These are phyloP conservation scores for Trichogramma pretiosum DNA, from an alignment of 1,140 invertebrate species.

Conservation along the genomic window DNA sequence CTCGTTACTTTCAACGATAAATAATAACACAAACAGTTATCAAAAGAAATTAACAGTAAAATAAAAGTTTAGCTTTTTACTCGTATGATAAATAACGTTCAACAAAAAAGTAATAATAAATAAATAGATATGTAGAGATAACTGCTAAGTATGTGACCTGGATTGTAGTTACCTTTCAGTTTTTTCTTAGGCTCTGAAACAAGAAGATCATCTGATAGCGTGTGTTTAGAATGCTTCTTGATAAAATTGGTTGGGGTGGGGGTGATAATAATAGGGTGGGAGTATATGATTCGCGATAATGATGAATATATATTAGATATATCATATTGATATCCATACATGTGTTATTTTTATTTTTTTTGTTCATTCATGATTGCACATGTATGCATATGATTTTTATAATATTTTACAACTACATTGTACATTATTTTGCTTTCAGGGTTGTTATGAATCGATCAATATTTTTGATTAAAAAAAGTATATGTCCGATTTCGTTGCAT, in stretches of 20 bases:
- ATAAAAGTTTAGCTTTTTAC: slow-evolving; percentile 29
- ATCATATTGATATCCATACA: no score
- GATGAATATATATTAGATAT: no score
- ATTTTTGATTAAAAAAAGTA: no score
- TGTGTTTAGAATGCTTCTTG: slow-evolving; percentile 44
- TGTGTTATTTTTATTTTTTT: no score
- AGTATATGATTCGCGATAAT: slow-evolving; percentile 16
- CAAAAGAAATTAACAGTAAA: slow-evolving; percentile 23
- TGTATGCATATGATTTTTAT: no score
- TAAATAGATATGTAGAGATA: slow-evolving; percentile 16
- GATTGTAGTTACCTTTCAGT: slow-evolving; percentile 55
- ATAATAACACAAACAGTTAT: slow-evolving; percentile 29
- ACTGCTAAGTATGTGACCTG: slow-evolving; percentile 28
- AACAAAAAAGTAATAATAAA: slow-evolving; percentile 15
- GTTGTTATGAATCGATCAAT: no score
- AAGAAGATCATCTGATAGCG: slow-evolving; percentile 49
- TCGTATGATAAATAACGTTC: slow-evolving; percentile 30
- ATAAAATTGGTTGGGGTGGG: slow-evolving; percentile 32
- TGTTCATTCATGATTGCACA: no score
- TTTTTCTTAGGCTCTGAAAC: slow-evolving; percentile 67
- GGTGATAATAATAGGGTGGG: no score
- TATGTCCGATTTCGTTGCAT: no score
- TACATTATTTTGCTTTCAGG: no score
- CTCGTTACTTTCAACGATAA: slow-evolving; percentile 26
- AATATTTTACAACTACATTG: no score